Evolutionary conservation across 1,140 invertebrate species (phyloP).

Genomic region (Zophobas atratus): DNA sequence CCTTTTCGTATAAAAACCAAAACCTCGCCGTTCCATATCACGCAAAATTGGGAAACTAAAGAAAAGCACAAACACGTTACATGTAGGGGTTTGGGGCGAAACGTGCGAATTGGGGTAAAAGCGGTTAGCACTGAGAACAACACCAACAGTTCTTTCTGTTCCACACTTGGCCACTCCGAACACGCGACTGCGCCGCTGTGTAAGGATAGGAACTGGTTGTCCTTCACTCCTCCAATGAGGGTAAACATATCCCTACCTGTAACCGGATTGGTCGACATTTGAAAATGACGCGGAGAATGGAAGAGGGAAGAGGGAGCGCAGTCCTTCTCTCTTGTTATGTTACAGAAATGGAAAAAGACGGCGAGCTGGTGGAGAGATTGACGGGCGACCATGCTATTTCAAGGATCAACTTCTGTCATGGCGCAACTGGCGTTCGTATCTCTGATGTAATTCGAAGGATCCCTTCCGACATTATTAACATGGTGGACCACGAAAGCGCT

Average conservation of each 20-base stretch:
- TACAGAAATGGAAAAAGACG: constrained; percentile 36
- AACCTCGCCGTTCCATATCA: constrained; percentile 67
- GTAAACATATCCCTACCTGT: constrained; percentile 55
- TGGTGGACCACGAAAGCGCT: background rate
- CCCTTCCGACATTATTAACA: background rate
- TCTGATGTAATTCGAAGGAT: constrained; percentile 10
- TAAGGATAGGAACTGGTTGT: constrained; percentile 56
- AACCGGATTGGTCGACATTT: constrained; percentile 56
- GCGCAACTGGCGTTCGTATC: constrained; percentile 18
- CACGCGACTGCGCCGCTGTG: constrained; percentile 57
- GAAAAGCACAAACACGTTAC: constrained; percentile 24
- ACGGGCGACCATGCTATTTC: constrained; percentile 56
- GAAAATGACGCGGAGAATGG: constrained; percentile 59
- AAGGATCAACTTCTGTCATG: constrained; percentile 46
- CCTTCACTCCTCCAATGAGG: constrained; percentile 62
- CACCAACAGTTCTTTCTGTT: constrained; percentile 32
- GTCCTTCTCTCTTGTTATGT: background rate
- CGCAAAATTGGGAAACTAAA: constrained; percentile 59
- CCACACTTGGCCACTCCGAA: constrained; percentile 36
- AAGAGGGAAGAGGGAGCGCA: constrained; percentile 11
- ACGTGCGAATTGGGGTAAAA: constrained; percentile 26
- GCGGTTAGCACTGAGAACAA: background rate
- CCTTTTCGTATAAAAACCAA: constrained; percentile 68
- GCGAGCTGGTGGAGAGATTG: constrained; percentile 47
- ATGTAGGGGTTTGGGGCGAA: constrained; percentile 2